Base-by-base conservation (phyloP, 64 coral and sea anemone species). In the Hydrozoanthus tunicans region DNA sequence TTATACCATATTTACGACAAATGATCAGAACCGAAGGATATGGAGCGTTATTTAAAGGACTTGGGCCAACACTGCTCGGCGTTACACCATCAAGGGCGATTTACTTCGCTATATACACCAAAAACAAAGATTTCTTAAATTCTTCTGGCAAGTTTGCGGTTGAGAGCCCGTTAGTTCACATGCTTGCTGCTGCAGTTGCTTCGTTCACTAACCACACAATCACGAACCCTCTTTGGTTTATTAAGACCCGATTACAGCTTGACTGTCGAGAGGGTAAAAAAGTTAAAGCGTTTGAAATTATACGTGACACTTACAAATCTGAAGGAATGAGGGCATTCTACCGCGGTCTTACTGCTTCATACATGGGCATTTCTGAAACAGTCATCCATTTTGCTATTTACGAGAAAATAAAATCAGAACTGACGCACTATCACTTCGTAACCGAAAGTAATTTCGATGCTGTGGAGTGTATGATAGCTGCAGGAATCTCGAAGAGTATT, bases 71-170 rank as follows among this genome's bases (percentile, higher is more conserved):
- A 4, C 81, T 99, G 9, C 53, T 99, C 9, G 97, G 97, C 11
- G 94, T 95, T 72, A 95, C 94, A 51, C 97, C 97, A n/a, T 93
- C 97, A 56, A 99, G 97, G 74, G 97, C 97, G 12, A 99, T 99
- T 68, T 99, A 99, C 61, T 99, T 99, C 82, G 94, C 94, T 43
- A 67, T 95, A 4, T 99, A 99, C 69, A 92, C 97, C 56, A 99
- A 95, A 70, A 86, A 86, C 58, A 99, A 99, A 86, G 83, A 96
- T 52, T 63, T 93, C 5, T 85, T 99, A 27, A 91, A 92, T 65
- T 78, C 86, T 77, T 93, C 82, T 11, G 94, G 94, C 7, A 90
- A 84, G 55, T 81, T 99, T 23, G 89, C 58, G 6, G 77, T 65
- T 17, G 91, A 99, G 72, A 92, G 94, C 67, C 53, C 77, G 4